Evolutionary conservation across 2,888 invertebrate genomes (phyloP), one percentile per base, ranked within the genome.

Genomic region (Drosophila paramelanica): DNA sequence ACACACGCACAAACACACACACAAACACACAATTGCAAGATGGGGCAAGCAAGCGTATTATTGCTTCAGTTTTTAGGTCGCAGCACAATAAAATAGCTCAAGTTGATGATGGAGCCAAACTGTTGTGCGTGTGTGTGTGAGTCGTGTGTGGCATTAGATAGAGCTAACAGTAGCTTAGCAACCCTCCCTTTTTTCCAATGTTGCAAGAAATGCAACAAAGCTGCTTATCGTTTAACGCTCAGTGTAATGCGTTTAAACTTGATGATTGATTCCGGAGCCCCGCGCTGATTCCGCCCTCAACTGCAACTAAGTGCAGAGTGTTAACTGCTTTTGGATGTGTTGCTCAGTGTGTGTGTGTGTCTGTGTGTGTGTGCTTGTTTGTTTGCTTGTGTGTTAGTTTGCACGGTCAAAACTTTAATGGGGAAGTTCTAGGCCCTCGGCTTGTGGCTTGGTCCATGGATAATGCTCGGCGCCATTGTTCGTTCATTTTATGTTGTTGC

Each of bases 181-280:
- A 7, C 47, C 11, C 6, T 8, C 6, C 11, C 10, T 25, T 17
- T 4, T 10, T 14, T 17, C 47, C 13, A 17, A 11, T 62, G 38
- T 25, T 25, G 38, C 51, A 36, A 17, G 20, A 66, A 68, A 77
- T 82, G 83, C 88, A 83, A 80, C 83, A 88, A 83, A 83, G 83
- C 83, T 83, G 88, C 83, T 83, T 83, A 83, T 88, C 83, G 83
- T 71, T 88, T 85, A 85, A 83, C 82, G 83, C 80, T 81, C 72
- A 66, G 67, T 79, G 86, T 88, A 83, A 83, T 83, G 83, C 83
- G 83, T 86, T 83, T 88, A 88, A 88, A 80, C 73, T 82, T 80
- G 83, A 77, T 83, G 88, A 83, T 83, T 83, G 83, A 83, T 83
- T 88, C 66, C 33, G 65, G 42, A 62, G 47, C n/a, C 46, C 42